Base-by-base conservation (phyloP, 2,888 invertebrate species). In the Latrodectus hesperus region DNA sequence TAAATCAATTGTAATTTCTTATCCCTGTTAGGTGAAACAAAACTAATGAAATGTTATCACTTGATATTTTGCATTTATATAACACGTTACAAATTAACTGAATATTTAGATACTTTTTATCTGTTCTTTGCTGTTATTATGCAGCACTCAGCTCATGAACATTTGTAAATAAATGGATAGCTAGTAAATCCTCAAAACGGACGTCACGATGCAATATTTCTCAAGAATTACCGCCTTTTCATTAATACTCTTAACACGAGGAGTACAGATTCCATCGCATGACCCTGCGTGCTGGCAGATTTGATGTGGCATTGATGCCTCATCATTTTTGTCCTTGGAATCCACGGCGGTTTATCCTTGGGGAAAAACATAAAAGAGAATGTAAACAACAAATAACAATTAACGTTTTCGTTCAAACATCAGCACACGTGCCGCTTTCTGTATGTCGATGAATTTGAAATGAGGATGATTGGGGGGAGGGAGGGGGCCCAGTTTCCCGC, bases 301-400 rank as follows among this genome's bases (percentile, higher is more conserved):
- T 81, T 26, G 38, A 73, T 65, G 53, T 67, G 53, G 67, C 73
- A 73, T 73, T 73, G 67, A 65, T 22, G 17, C 17, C 22, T 51
- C 52, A 55, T 17, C 72, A 64, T 38, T 12, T 74, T n/a, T 38
- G 81, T 74, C 81, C 81, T 81, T 81, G 80, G 53, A 16, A 64
- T 22, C 49, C 55, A 70, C 80, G 51, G 22, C n/a, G 55, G 67
- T 72, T 81, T 81, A 81, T 52, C 81, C 74, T 81, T 73, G 74
- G 17, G 64, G 72, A 17, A 64, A 65, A 9, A 10, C 52, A 78
- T 65, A 78, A 64, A 78, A 53, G 22, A 77, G 67, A 80, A 64
- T 14, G 72, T 80, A 72, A 80, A 80, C 71, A 80, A 80, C 68
- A 53, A 72, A 80, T 71, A 72, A 64, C 49, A 71, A 72, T 80